Evolutionary conservation across 2,113 vertebrate species (phyloP).

Genomic region (Aegotheles bennettii): DNA sequence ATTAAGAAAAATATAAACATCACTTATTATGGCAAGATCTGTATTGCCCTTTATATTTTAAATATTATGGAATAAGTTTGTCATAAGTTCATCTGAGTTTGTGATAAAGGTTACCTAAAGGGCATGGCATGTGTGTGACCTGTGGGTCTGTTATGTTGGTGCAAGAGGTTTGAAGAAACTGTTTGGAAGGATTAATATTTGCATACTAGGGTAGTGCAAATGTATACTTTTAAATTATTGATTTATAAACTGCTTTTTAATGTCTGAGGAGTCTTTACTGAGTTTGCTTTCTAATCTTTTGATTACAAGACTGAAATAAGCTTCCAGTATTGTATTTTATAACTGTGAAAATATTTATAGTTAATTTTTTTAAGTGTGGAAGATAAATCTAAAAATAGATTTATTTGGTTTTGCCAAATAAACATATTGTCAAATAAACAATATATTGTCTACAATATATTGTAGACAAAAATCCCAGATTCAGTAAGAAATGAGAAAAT

Average conservation of each 20-base stretch:
- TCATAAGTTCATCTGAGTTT: background rate
- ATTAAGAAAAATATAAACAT: constrained; percentile 25
- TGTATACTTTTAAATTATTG: background rate
- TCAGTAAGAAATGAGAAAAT: background rate
- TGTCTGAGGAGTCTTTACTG: background rate
- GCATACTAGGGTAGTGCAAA: background rate
- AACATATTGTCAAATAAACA: no score
- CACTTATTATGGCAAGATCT: background rate
- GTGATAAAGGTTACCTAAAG: constrained; percentile 51
- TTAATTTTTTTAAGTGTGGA: background rate
- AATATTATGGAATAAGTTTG: constrained; percentile 39
- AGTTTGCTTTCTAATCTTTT: background rate
- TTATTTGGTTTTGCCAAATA: background rate
- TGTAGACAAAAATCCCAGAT: background rate
- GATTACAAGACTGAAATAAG: background rate
- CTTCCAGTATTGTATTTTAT: background rate
- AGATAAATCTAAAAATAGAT: background rate
- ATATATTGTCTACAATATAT: no score
- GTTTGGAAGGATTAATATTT: background rate
- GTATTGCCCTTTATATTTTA: constrained; percentile 44
- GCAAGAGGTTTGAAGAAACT: background rate
- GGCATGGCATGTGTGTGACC: background rate
- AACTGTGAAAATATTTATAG: background rate
- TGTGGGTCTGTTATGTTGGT: background rate
- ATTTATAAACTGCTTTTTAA: background rate